Evolutionary conservation across 1,140 invertebrate genomes (phyloP), one percentile per base, ranked within the genome.

Genomic region (Drosophila auraria): DNA sequence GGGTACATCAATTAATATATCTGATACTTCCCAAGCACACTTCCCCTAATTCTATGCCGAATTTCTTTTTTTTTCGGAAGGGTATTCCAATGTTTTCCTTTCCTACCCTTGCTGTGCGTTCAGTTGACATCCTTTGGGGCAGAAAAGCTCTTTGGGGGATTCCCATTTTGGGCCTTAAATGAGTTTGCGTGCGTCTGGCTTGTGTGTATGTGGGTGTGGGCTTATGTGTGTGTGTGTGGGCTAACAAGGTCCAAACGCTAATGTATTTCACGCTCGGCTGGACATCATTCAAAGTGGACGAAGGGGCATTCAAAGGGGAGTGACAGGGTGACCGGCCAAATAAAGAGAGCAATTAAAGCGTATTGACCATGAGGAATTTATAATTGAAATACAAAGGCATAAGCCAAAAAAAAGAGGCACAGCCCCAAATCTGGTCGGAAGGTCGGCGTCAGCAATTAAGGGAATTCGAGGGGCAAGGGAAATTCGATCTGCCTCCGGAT

Each of bases 361-460:
- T 90, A 90, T 90, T 90, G 86, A 90, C 86, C 86, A 82, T 86
- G 82, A 82, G 76, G 69, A 82, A 86, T 90, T 90, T 90, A 90
- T 90, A 90, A 90, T 90, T 90, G 82, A 90, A 90, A 90, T 71
- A 90, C 86, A 70, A 58, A 44, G 33, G 40, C 49, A 44, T 63
- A 51, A 60, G 49, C 50, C 75, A 75, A 83, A 75, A 69, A 76
- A 27, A 50, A 30, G 6, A 69, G 84, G 78, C 56, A 69, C 70
- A 78, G 54, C 23, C 60, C 68, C 47, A 64, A 78, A 74, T 74
- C 71, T 53, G 47, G 6, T 12, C 59, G 70, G 75, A 89, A 84
- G 86, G 84, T 84, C 84, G 59, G 68, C 82, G 83, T 70, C 84
- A 73, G 71, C 86, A 89, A 89, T 89, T 89, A 89, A 89, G 80